Percentiles rank a stretch among this genome's conserved stretches.
Conservation (phyloP, 2,888 invertebrate genomes). For the Cryptocheilus praepositus region DNA sequence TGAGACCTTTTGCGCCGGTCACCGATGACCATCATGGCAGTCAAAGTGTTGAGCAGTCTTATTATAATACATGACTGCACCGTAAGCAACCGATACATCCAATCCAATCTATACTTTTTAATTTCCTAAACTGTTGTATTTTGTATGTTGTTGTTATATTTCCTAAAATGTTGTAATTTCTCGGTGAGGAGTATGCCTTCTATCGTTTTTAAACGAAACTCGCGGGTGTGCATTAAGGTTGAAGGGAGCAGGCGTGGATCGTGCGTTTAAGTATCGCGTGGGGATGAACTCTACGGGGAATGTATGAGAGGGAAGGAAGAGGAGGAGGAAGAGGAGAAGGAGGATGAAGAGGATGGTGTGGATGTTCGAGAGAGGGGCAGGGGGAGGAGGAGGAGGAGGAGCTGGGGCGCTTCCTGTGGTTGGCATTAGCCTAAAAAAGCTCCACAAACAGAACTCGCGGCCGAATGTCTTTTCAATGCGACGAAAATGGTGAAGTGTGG, state of each 20-base stretch:
- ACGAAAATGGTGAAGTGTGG: conserved; percentile 90
- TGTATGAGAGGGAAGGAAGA: conserved; percentile 21
- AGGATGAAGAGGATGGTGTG: conserved; percentile 39
- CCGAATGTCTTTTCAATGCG: conserved; percentile 77
- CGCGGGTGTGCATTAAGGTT: conserved; percentile 29
- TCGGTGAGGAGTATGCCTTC: no score
- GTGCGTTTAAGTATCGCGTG: conserved; percentile 48
- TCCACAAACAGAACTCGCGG: conserved; percentile 54
- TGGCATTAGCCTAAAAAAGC: conserved; percentile 66
- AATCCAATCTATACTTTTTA: no score
- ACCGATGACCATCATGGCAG: no score
- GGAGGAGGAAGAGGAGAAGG: conserved; percentile 34
- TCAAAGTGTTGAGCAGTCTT: no score
- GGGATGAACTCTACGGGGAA: conserved; percentile 58
- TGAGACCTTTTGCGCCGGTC: no score
- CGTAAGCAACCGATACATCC: no score
- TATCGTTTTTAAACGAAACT: conserved; percentile 42
- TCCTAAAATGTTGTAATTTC: no score
- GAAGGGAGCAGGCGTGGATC: conserved; percentile 52
- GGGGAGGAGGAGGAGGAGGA: conserved; percentile 23
- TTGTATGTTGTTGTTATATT: no score
- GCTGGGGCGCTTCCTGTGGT: conserved; percentile 68
- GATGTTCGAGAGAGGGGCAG: no score
- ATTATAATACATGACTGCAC: no score
- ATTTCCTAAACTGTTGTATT: no score